Conservation (phyloP, 2,797 vertebrate species). For the Psittacula echo region DNA sequence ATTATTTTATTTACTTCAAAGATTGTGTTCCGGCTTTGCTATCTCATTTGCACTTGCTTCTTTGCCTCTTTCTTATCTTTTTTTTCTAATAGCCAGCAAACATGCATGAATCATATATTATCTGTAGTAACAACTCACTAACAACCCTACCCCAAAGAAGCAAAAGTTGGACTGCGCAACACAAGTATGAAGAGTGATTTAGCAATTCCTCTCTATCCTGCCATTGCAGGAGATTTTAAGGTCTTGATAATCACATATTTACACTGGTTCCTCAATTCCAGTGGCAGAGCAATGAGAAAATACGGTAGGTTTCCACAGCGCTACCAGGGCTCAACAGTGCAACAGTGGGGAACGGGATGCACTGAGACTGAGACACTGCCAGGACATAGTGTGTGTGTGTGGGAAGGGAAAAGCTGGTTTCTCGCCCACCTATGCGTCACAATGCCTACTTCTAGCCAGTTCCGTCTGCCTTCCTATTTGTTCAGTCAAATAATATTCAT, state of each 20-base stretch:
- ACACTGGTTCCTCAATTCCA: not conserved
- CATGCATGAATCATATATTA: not conserved
- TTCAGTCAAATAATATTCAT: not conserved
- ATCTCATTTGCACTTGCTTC: not conserved
- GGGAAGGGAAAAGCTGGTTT: conserved; percentile 54
- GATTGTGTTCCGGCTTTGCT: not conserved
- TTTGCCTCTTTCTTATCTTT: not conserved
- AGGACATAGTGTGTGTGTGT: conserved; percentile 33
- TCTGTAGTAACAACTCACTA: not conserved
- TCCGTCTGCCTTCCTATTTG: conserved; percentile 38
- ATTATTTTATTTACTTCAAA: conserved; percentile 14
- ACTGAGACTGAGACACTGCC: not conserved
- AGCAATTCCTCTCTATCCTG: not conserved
- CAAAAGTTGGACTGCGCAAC: accelerated
- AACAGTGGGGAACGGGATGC: conserved; percentile 37
- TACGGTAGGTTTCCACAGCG: not conserved
- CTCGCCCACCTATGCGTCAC: conserved; percentile 49
- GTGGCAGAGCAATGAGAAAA: not conserved
- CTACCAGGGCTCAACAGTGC: not conserved
- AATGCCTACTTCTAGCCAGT: not conserved
- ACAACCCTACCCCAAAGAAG: not conserved
- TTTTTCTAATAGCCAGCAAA: not conserved
- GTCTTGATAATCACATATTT: not conserved
- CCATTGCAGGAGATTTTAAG: not conserved
- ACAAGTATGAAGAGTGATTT: not conserved